Evolutionary conservation across 1,140 invertebrate species (phyloP), one percentile per base, ranked within the genome.

Genomic region (Drosophila ironensis): DNA sequence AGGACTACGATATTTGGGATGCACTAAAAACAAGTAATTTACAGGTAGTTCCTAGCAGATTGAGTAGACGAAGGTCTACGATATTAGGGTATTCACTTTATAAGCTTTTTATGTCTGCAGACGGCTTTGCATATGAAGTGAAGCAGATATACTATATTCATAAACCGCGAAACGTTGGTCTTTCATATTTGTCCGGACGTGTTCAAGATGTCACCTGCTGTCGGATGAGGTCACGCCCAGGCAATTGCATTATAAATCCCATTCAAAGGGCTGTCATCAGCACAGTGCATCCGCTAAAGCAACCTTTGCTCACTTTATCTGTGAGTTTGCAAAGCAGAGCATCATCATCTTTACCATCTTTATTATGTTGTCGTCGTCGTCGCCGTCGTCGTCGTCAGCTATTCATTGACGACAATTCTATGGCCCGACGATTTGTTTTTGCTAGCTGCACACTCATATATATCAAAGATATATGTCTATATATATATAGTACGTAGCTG

Each of bases 341-440:
- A 37, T 53, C 46, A 14, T 25, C 45, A 38, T 41, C 47, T 38
- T 27, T 27, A 25, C 20, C 20, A 24, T 12, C 6, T 57, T 60
- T 42, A 56, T 54, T 24, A 44, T 42, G 53, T 45, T 59, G 30
- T 24, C 42, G 59, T 28, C 37, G 16, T 28, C 45, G 20, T n/a
- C n/a, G n/a, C n/a, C n/a, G n/a, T n/a, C n/a, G n/a, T n/a, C n/a
- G n/a, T 44, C 54, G 59, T 46, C 59, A 60, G 51, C 76, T 41
- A 76, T 54, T 82, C 78, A 82, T 82, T 82, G 78, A 84, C 78
- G 80, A 82, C 78, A 82, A 74, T 78, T 61, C 67, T 59, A 59
- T 66, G 22, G 51, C 27, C 33, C 37, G 45, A 46, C 27, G 33
- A 63, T 67, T 72, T 78, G 70, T 69, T 70, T 66, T 51, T 66